These are phyloP conservation scores for Athalia circularis DNA, from an alignment of 2,888 invertebrate species.

Conservation along the genomic window DNA sequence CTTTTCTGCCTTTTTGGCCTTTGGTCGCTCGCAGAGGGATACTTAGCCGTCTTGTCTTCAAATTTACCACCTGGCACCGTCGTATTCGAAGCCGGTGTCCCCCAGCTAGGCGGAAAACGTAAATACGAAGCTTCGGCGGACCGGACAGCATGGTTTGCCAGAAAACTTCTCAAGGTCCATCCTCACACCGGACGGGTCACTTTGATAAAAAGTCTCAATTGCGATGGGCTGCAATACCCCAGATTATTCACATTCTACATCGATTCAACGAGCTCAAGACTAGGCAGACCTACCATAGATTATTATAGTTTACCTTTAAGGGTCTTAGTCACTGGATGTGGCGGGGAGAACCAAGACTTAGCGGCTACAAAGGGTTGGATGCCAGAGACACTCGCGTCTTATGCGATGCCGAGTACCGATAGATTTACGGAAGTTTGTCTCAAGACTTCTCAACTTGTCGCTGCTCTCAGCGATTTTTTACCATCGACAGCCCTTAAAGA, in stretches of 20 bases:
- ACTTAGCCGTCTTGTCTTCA: slow-evolving; percentile 70
- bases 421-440: slow-evolving; percentile 89
- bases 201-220: slow-evolving; percentile 83
- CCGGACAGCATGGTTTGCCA: slow-evolving; percentile 88
- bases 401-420: slow-evolving; percentile 89
- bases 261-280: slow-evolving; percentile 87
- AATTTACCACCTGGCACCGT: slow-evolving; percentile 78
- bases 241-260: slow-evolving; percentile 91
- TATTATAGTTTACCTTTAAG: slow-evolving; percentile 89
- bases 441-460: slow-evolving; percentile 86
- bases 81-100: slow-evolving; percentile 88
- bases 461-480: slow-evolving; percentile 86
- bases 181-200: slow-evolving; percentile 84
- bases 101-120: slow-evolving; percentile 86
- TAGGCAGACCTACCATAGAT: slow-evolving; percentile 82
- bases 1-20: slow-evolving; percentile 55
- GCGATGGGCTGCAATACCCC: slow-evolving; percentile 89
- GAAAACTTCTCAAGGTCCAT: slow-evolving; percentile 85
- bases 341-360: slow-evolving; percentile 79
- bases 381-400: slow-evolving; percentile 90
- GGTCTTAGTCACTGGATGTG: slow-evolving; percentile 85
- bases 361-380: slow-evolving; percentile 89
- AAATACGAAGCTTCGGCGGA: slow-evolving; percentile 87
- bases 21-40: slow-evolving; percentile 60
- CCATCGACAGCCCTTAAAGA: slow-evolving; percentile 84